These are phyloP conservation scores for Corticium candelabrum DNA, from an alignment of 37 sponge, comb jelly and placozoan genomes.

Conservation along the genomic window DNA sequence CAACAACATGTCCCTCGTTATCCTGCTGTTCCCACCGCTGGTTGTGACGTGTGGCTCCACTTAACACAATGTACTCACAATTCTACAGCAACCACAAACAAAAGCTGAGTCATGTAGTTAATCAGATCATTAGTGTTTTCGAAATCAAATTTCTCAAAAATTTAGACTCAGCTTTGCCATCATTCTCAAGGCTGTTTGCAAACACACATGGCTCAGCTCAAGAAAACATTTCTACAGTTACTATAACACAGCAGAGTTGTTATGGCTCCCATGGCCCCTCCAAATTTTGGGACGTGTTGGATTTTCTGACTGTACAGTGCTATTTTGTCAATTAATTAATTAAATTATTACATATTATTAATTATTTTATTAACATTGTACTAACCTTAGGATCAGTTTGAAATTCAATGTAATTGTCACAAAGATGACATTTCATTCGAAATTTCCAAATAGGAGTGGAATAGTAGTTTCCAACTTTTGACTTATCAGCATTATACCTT, in stretches of 20 bases:
- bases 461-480: slow-evolving; percentile 81
- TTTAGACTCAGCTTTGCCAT: neutral
- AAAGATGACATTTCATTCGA: slow-evolving; percentile 98
- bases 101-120: neutral
- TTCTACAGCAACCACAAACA: slow-evolving; percentile 32
- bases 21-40: slow-evolving; percentile 64
- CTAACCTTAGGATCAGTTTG: slow-evolving; percentile 91
- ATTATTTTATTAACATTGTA: neutral
- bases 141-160: neutral
- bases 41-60: slow-evolving; percentile 80
- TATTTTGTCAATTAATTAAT: neutral
- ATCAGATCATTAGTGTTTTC: neutral
- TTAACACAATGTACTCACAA: slow-evolving; percentile 69
- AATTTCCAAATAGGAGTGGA: slow-evolving; percentile 95
- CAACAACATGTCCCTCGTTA: slow-evolving; percentile 31
- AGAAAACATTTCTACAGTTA: no score
- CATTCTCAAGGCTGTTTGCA: neutral
- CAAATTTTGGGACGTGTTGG: neutral
- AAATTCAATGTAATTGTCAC: slow-evolving; percentile 96
- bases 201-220: no score
- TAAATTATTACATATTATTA: neutral
- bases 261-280: no score
- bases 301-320: neutral
- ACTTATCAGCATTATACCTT: slow-evolving; percentile 96
- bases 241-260: no score